Evolutionary conservation across 1,140 invertebrate species (phyloP), one percentile per base, ranked within the genome.

Genomic region (Drosophila pseudoobscura): DNA sequence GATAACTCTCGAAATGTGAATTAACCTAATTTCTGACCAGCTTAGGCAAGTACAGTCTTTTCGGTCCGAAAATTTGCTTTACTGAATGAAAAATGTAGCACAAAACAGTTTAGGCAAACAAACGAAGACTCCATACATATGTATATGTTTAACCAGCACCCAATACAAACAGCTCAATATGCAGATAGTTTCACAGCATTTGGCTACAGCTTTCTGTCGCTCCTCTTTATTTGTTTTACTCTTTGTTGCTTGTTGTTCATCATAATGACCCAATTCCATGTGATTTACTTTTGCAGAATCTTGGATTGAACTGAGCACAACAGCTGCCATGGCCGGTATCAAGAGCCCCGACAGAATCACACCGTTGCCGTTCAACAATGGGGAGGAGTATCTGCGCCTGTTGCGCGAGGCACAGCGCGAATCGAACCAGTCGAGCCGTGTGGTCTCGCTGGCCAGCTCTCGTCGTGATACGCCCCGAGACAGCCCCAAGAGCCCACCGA

Each of bases 401-500:
- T 92, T 98, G 57, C 93, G 95, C 54, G 97, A 98, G 92, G 97
- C 97, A 0, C 96, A 97, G 93, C 92, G 96, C 15, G 97, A 97
- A 92, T 97, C 96, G 63, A 96, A 96, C 70, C 95, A 96, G 82
- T 97, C 96, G 3, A 97, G 96, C 11, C 95, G 96, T 7, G 93
- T 95, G 57, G 96, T 96, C 72, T 97, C 96, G 1, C 84, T 96
- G 24, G 96, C 96, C 4, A 96, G 96, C 59, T 97, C 96, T n/a
- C 92, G 95, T 45, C 94, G 95, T 85, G 91, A 93, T 61, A 93
- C 93, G 6, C 93, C 93, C 6, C 88, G 92, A 41, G 93, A 93
- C 69, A 93, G 96, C 80, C 97, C 97, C 5, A 97, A 97, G 91
- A 97, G 96, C 55, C 97, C 97, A 41, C 97, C 97, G 2, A 98